phyloP scores from a whole-genome alignment of 2,797 vertebrate genomes.

The Xiphorhynchus erythropygius region DNA sequence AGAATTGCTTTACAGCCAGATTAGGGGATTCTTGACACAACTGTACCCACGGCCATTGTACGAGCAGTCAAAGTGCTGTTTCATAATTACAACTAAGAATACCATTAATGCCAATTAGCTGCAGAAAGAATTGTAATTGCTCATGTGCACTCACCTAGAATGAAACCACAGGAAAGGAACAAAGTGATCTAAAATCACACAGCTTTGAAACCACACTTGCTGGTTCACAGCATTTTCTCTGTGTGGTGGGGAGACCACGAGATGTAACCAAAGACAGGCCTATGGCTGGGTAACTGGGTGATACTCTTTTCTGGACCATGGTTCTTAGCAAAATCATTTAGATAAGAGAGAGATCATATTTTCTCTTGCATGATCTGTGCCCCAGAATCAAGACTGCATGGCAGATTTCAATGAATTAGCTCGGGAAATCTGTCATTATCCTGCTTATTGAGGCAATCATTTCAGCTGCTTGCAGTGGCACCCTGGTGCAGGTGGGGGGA shows the following conservation, averaged over 20 bases:
- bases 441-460: neutral
- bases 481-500: neutral
- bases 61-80: conserved; percentile 46
- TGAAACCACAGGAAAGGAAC: conserved; percentile 36
- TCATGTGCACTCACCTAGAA: conserved; percentile 38
- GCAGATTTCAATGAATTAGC: neutral
- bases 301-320: neutral
- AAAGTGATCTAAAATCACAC: neutral
- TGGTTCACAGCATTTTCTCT: neutral
- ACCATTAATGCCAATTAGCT: conserved; percentile 55
- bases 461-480: conserved; percentile 24
- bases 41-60: conserved; percentile 50
- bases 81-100: conserved; percentile 57
- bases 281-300: neutral
- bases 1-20: conserved; percentile 56
- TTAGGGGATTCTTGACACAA: conserved; percentile 57
- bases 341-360: neutral
- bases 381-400: neutral
- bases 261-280: neutral
- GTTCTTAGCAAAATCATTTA: neutral
- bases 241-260: neutral
- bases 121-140: conserved; percentile 46
- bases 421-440: neutral
- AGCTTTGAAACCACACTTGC: neutral
- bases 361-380: neutral